phyloP scores from a whole-genome alignment of 2,113 vertebrate species.

The Bubo bubo region DNA sequence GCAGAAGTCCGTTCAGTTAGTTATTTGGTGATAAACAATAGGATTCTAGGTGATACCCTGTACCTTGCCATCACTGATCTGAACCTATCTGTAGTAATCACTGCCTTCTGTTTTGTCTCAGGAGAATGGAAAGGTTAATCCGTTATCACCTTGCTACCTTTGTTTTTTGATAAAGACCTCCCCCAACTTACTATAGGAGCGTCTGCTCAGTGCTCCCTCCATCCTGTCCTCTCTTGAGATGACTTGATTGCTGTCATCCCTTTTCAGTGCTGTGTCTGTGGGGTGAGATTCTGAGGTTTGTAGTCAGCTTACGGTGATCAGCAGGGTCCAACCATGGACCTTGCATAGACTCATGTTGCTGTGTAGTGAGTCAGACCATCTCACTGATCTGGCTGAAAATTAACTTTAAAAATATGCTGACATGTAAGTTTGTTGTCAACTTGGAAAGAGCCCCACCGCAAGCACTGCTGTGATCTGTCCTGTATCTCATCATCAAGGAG shows the following conservation, averaged over 20 bases:
- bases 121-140: not conserved
- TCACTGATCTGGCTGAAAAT: not conserved
- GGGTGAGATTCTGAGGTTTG: not conserved
- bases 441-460: not conserved
- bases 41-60: not conserved
- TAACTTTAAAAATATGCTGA: not conserved
- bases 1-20: not conserved
- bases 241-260: not conserved
- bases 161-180: not conserved
- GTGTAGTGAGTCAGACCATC: not conserved
- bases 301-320: not conserved
- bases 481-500: not conserved
- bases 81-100: not conserved
- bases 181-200: not conserved
- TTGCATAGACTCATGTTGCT: not conserved
- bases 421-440: rapidly evolving
- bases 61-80: not conserved
- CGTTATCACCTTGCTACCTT: not conserved
- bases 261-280: not conserved
- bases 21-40: not conserved
- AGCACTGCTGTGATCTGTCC: not conserved
- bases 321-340: not conserved
- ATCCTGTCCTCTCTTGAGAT: not conserved
- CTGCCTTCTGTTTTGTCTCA: not conserved
- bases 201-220: rapidly evolving